Evolutionary conservation across 2,113 vertebrate species (phyloP).

Genomic region (Peromyscus polionotus): DNA sequence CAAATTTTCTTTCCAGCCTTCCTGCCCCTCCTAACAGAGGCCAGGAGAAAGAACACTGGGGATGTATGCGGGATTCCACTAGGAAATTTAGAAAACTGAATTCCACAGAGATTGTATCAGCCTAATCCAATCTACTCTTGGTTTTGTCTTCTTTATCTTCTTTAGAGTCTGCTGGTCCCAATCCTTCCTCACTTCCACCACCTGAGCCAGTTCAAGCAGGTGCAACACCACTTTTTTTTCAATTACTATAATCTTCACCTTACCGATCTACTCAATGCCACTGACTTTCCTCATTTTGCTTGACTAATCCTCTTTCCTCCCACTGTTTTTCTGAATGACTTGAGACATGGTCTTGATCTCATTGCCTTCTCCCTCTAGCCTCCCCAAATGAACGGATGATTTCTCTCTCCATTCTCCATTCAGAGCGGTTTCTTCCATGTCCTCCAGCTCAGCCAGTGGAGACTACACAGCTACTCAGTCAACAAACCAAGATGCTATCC

Average conservation of each 20-base stretch:
- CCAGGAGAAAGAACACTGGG: neutral
- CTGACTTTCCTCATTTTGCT: constrained; percentile 3
- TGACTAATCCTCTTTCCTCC: neutral
- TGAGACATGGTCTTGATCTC: neutral
- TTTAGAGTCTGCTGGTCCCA: neutral
- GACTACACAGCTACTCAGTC: neutral
- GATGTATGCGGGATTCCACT: neutral
- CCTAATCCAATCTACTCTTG: neutral
- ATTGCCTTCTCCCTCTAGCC: neutral
- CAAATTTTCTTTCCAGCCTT: neutral
- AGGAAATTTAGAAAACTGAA: neutral
- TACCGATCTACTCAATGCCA: neutral
- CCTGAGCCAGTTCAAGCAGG: neutral
- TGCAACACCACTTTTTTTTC: neutral
- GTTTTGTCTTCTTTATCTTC: neutral
- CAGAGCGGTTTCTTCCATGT: neutral
- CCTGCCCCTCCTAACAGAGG: neutral
- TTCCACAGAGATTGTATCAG: neutral
- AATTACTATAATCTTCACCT: neutral
- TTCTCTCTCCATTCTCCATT: neutral
- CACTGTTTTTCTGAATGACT: neutral
- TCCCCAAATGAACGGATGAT: neutral
- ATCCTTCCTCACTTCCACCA: neutral
- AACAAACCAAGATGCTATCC: neutral
- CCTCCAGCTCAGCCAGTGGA: neutral